Conservation (phyloP, 2,113 vertebrate species). For the Rhineura floridana region DNA sequence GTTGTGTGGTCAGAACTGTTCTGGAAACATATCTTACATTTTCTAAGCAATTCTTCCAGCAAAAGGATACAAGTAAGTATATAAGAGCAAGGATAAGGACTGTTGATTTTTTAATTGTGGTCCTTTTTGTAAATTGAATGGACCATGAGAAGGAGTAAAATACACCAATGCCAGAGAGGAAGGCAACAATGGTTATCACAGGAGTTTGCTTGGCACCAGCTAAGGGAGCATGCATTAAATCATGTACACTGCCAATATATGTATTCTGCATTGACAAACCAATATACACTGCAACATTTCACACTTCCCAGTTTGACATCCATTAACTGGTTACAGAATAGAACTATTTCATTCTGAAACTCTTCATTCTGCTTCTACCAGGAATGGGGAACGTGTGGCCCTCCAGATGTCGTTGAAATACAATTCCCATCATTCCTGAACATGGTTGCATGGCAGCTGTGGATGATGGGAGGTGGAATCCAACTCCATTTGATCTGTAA, state of each 20-base stretch:
- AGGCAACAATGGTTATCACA: background rate
- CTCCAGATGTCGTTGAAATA: too few species aligned
- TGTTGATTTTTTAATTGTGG: background rate
- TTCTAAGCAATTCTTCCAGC: background rate
- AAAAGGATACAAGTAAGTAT: background rate
- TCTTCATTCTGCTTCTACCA: background rate
- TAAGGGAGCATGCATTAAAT: background rate
- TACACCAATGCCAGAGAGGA: background rate
- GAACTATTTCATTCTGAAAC: background rate
- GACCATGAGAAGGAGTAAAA: background rate
- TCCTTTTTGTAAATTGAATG: background rate
- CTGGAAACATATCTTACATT: background rate
- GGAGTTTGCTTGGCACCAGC: background rate
- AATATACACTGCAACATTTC: background rate
- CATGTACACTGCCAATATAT: background rate
- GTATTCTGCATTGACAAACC: background rate
- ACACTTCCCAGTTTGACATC: background rate
- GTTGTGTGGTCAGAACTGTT: constrained; percentile 43
- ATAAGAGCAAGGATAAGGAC: background rate
- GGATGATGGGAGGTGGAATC: too few species aligned
- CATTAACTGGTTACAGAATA: background rate
- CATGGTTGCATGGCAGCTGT: too few species aligned
- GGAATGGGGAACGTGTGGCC: too few species aligned
- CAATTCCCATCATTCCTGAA: too few species aligned
- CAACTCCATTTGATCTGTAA: too few species aligned